These are phyloP conservation scores for Thalassaphorura encarpata DNA, from an alignment of 1,140 invertebrate genomes.

Conservation along the genomic window DNA sequence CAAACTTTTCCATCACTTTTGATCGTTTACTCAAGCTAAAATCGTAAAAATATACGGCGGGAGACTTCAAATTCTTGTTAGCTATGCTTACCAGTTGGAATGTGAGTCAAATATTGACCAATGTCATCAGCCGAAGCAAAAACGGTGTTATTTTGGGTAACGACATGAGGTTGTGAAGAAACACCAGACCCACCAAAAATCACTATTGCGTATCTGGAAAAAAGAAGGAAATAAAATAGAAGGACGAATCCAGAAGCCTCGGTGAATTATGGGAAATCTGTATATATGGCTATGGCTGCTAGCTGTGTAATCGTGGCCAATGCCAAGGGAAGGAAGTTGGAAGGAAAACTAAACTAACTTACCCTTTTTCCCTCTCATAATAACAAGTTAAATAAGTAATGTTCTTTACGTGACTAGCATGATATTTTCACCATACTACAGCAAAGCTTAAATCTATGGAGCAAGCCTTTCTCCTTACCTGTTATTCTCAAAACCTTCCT, in stretches of 20 bases:
- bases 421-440: too few species aligned
- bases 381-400: not conserved
- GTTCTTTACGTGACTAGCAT: too few species aligned
- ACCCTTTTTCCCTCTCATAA: not conserved
- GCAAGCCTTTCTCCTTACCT: conserved; percentile 42
- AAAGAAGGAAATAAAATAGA: conserved; percentile 1
- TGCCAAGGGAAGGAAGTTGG: too few species aligned
- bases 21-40: too few species aligned
- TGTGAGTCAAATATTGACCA: conserved; percentile 47
- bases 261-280: too few species aligned
- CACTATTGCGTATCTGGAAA: conserved; percentile 59
- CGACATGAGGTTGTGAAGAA: conserved; percentile 53
- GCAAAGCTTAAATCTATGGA: too few species aligned
- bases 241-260: too few species aligned
- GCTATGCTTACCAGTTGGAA: conserved; percentile 46
- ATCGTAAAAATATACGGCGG: too few species aligned
- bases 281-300: too few species aligned
- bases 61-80: not conserved
- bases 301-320: too few species aligned
- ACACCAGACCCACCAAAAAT: conserved; percentile 65
- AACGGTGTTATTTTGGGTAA: conserved; percentile 54
- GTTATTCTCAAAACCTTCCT: conserved; percentile 51
- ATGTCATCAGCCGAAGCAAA: conserved; percentile 51
- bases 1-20: too few species aligned
- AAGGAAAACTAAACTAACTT: not conserved